Evolutionary conservation across 2,888 invertebrate genomes (phyloP).

Genomic region (Griposia aprilina): DNA sequence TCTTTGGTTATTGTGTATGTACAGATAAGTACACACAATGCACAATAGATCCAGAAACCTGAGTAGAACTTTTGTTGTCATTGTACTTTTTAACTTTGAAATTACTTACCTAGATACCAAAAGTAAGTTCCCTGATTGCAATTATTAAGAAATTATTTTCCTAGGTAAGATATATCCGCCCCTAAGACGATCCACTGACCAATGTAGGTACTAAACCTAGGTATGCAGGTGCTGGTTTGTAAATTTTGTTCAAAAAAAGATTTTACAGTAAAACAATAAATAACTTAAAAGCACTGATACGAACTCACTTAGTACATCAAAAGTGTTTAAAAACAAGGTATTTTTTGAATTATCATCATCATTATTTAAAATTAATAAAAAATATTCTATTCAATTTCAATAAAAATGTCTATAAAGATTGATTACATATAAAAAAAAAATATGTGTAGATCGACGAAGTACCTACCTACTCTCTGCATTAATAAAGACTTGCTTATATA

Average conservation of each 20-base stretch:
- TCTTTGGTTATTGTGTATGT: constrained; percentile 23
- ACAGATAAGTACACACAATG: background rate
- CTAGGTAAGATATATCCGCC: background rate
- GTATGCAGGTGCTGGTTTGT: background rate
- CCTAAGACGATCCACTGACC: background rate
- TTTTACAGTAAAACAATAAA: background rate
- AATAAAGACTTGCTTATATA: too few species aligned
- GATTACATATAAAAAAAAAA: too few species aligned
- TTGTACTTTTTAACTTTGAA: background rate
- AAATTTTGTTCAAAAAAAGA: too few species aligned
- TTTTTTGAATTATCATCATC: too few species aligned
- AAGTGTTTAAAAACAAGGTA: too few species aligned
- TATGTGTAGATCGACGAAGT: too few species aligned
- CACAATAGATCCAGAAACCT: constrained; percentile 11
- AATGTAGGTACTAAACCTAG: too few species aligned
- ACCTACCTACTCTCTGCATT: too few species aligned
- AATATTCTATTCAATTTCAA: too few species aligned
- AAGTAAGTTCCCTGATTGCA: background rate
- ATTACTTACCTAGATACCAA: background rate
- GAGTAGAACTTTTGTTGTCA: background rate
- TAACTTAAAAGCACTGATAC: background rate
- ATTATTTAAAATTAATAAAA: too few species aligned
- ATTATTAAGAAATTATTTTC: background rate
- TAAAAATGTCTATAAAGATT: too few species aligned
- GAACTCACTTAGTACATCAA: background rate